Base-by-base conservation (phyloP, 1,140 invertebrate genomes). In the Potamilus streckersoni region DNA sequence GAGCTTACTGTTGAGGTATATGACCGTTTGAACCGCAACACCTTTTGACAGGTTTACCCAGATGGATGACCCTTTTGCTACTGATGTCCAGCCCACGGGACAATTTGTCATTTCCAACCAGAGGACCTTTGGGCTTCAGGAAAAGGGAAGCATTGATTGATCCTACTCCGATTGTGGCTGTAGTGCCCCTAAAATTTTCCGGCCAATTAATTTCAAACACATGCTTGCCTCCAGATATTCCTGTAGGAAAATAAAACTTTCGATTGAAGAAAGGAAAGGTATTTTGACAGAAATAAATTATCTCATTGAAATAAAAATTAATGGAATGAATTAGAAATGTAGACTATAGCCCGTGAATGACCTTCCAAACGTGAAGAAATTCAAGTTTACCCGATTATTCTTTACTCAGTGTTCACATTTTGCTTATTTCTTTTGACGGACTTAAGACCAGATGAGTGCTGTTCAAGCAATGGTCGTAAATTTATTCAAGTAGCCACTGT, bases 131-230 rank as follows among this genome's bases (percentile, higher is more conserved):
- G 8, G 79, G 79, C 57, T 80, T 82, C 6, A 62, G 56, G 27
- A 73, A 71, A 38, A 82, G 64, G 6, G 81, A 74, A 49, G 79
- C 79, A 2, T 61, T n/a, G 1, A 77, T 67, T 14, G 72, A 66
- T 15, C 76, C 76, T 12, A 82, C 81, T 6, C 81, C 81, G 0
- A 80, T 77, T 6, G 81, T 63, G 16, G 81, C 81, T n/a, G 65
- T 31, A 2, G 67, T 61, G 2, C 81, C 81, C 5, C 81, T 73
- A 56, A 67, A 69, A 12, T 27, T 27, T 14, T 38, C 69, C 1
- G 81, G 81, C 70, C 73, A 83, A 56, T 74, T 74, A 31, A 83
- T 79, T 56, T 80, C 78, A 38, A 83, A 80, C 23, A 79, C 73
- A 62, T 80, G 79, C 66, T 80, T 84, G 12, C 80, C 79, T 20